Conservation (phyloP, 2,888 invertebrate genomes). For the Platyscelio sp. region DNA sequence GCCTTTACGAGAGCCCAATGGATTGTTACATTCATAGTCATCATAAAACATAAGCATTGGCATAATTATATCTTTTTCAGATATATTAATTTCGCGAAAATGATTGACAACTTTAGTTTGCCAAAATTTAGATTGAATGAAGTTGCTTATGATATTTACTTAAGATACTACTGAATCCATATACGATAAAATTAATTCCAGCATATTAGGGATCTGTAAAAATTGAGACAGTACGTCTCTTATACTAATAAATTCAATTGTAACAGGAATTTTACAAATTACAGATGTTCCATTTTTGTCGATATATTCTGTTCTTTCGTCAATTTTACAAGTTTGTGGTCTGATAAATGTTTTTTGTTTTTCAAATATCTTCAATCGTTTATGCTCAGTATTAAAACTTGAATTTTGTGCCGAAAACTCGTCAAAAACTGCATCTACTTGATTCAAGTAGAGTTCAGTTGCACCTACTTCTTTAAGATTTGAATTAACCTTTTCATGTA, state of each 20-base stretch:
- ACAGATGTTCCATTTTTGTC: too few species aligned
- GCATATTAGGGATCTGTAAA: too few species aligned
- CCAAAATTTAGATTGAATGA: slow-evolving; percentile 56
- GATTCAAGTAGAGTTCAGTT: background rate
- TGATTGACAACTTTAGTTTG: slow-evolving; percentile 1
- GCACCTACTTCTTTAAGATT: background rate
- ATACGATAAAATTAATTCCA: too few species aligned
- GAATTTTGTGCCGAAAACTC: background rate
- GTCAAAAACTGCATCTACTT: background rate
- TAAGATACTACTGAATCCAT: too few species aligned
- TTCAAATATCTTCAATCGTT: background rate
- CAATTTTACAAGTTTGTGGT: too few species aligned
- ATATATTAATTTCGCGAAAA: background rate
- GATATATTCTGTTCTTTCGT: too few species aligned
- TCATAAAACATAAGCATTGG: slow-evolving; percentile 65
- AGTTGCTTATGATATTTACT: slow-evolving; percentile 16
- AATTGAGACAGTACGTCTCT: too few species aligned
- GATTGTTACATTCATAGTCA: slow-evolving; percentile 69
- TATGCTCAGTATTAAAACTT: background rate
- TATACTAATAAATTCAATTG: too few species aligned
- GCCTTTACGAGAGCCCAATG: slow-evolving; percentile 62
- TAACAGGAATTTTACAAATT: too few species aligned
- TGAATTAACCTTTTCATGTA: background rate
- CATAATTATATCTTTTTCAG: slow-evolving; percentile 29
- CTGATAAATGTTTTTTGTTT: background rate